A percentile compares a stretch with the other conserved stretches of the same genome.
These are phyloP conservation scores for Leptatherina wallacei DNA, from an alignment of 2,797 vertebrate genomes.

Conservation along the genomic window DNA sequence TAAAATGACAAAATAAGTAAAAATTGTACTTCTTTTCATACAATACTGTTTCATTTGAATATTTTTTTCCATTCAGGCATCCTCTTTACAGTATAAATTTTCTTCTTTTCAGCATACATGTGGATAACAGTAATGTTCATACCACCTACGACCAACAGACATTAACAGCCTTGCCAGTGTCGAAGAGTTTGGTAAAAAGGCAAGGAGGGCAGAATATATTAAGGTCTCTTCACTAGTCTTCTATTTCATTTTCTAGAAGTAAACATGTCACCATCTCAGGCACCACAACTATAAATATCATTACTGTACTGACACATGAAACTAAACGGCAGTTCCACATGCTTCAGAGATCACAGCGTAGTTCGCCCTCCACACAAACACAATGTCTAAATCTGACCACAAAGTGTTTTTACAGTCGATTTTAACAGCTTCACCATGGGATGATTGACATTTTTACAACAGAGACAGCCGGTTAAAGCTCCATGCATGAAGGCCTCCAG, in stretches of 20 bases:
- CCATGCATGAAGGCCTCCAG: constrained; percentile 13
- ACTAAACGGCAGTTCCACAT: constrained; percentile 56
- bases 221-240: constrained; percentile 65
- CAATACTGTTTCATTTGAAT: constrained; percentile 69
- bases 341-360: constrained; percentile 58
- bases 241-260: constrained; percentile 38
- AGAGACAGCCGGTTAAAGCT: constrained; percentile 41
- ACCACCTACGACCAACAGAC: constrained; percentile 56
- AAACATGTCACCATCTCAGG: constrained; percentile 65
- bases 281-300: constrained; percentile 70
- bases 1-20: constrained; percentile 68
- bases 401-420: not conserved
- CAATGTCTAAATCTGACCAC: constrained; percentile 7
- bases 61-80: constrained; percentile 60
- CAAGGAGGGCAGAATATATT: constrained; percentile 69
- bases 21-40: constrained; percentile 62
- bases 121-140: constrained; percentile 50
- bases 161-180: constrained; percentile 57
- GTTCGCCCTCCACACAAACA: constrained; percentile 11
- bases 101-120: constrained; percentile 50
- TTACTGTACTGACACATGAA: constrained; percentile 59
- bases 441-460: constrained; percentile 7
- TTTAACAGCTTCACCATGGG: constrained; percentile 10
- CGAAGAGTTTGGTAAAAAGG: constrained; percentile 64
- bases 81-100: constrained; percentile 58